A percentile compares a stretch with the other conserved stretches of the same genome.
phyloP scores from a whole-genome alignment of 1,140 invertebrate species.

The Eupristina koningsbergeri region DNA sequence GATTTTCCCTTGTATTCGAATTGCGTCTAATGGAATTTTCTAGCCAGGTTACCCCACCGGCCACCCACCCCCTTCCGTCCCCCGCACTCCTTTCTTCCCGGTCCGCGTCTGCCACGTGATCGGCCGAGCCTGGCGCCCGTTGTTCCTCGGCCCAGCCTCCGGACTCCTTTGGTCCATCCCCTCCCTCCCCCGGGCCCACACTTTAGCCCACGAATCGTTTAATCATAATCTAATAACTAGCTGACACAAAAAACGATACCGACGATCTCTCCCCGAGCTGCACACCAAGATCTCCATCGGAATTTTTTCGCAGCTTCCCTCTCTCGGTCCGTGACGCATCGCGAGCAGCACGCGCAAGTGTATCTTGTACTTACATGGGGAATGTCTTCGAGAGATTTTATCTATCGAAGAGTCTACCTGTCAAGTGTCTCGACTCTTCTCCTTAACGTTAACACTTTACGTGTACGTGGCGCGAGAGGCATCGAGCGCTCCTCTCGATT shows the following conservation, averaged over 20 bases:
- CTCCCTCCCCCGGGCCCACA: neutral
- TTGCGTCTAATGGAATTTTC: constrained; percentile 33
- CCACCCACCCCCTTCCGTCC: neutral
- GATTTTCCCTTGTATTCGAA: constrained; percentile 21
- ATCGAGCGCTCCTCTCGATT: neutral
- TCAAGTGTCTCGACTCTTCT: constrained; percentile 57
- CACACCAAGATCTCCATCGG: constrained; percentile 50
- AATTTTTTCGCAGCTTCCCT: constrained; percentile 42
- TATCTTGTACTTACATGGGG: constrained; percentile 59
- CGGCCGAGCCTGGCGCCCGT: neutral
- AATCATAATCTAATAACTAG: constrained; percentile 74
- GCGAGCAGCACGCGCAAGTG: constrained; percentile 52
- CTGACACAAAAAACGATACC: constrained; percentile 72
- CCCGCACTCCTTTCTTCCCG: neutral
- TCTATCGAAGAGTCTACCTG: constrained; percentile 60
- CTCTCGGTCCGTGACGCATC: constrained; percentile 27
- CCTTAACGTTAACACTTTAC: constrained; percentile 58
- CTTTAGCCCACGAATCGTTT: constrained; percentile 65
- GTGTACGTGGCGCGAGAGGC: neutral
- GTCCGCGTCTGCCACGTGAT: neutral
- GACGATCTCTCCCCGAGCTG: constrained; percentile 58
- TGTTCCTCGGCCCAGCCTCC: neutral
- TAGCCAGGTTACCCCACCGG: neutral
- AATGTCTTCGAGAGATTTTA: constrained; percentile 62
- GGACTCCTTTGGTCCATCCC: neutral